Evolutionary conservation across 2,113 vertebrate species (phyloP).

Genomic region (Peromyscus leucopus): DNA sequence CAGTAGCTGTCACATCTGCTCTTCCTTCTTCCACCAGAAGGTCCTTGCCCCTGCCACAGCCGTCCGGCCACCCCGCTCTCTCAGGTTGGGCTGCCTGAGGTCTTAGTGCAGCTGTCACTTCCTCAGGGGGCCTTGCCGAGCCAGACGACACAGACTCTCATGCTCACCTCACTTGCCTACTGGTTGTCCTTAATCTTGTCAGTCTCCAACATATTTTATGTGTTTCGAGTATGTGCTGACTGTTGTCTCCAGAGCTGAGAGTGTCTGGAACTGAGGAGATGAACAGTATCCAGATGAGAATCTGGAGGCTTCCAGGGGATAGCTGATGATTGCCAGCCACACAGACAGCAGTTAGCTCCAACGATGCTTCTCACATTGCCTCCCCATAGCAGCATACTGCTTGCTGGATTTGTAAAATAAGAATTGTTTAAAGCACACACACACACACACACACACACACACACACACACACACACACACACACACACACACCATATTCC

Average conservation of each 20-base stretch:
- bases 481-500: too few species aligned
- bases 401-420: conserved; percentile 39
- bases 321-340: neutral
- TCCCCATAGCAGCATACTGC: neutral
- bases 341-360: neutral
- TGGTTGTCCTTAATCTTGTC: neutral
- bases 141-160: neutral
- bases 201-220: neutral
- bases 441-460: neutral
- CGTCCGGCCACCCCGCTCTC: neutral
- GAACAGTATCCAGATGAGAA: neutral
- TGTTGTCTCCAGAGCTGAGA: neutral
- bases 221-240: neutral
- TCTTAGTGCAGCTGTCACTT: neutral
- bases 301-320: neutral
- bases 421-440: neutral
- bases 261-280: neutral
- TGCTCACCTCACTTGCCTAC: neutral
- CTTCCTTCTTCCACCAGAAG: neutral
- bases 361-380: neutral
- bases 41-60: neutral
- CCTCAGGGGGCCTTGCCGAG: neutral
- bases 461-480: too few species aligned
- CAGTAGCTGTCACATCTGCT: neutral
- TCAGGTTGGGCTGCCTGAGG: neutral